These are phyloP conservation scores for Agrochola lychnidis DNA, from an alignment of 2,888 invertebrate species.

Conservation along the genomic window DNA sequence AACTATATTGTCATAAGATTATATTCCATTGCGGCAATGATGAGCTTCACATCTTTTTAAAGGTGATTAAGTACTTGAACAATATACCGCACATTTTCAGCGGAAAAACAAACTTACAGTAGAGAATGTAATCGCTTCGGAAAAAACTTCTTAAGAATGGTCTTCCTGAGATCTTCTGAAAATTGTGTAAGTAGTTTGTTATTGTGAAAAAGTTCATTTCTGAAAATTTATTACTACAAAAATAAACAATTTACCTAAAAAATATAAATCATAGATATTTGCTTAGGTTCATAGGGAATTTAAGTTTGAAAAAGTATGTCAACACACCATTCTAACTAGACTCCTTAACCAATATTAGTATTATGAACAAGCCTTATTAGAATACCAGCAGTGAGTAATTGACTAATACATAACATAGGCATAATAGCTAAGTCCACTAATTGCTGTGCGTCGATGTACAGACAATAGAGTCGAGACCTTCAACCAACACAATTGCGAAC, in stretches of 20 bases:
- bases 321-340: slow-evolving; percentile 25
- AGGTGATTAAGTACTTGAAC: neutral
- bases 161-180: neutral
- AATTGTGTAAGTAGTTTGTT: neutral
- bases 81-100: neutral
- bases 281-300: neutral
- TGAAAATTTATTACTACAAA: neutral
- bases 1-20: neutral
- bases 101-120: neutral
- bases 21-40: neutral
- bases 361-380: slow-evolving; percentile 67
- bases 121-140: neutral
- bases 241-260: neutral
- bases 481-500: slow-evolving; percentile 73
- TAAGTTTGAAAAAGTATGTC: slow-evolving; percentile 6
- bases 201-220: neutral
- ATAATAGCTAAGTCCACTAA: slow-evolving; percentile 77
- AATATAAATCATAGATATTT: neutral
- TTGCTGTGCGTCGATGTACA: slow-evolving; percentile 75
- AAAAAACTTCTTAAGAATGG: neutral
- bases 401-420: slow-evolving; percentile 63
- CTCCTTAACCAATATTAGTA: slow-evolving; percentile 29
- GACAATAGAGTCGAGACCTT: slow-evolving; percentile 81
- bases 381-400: slow-evolving; percentile 65
- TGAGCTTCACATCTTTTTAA: neutral